Conservation (phyloP, 2,888 invertebrate genomes). For the Asteroscopus sphinx region DNA sequence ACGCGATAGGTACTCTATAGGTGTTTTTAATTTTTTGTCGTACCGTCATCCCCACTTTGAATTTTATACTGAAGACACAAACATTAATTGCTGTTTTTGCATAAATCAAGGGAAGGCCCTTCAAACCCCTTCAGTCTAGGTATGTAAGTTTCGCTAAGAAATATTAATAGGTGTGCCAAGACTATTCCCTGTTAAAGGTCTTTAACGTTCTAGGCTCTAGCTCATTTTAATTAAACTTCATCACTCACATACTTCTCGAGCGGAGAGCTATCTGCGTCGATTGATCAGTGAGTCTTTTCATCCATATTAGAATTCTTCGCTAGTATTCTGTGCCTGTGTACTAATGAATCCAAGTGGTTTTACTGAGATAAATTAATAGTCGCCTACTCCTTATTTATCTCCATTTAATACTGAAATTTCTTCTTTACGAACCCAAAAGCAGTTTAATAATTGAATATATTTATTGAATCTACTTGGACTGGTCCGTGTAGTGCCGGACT, state of each 20-base stretch:
- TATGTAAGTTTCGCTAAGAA: constrained; percentile 13
- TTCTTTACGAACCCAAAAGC: no score
- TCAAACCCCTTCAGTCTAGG: constrained; percentile 1
- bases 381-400: not conserved
- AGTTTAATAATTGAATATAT: no score
- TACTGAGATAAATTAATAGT: constrained; percentile 16
- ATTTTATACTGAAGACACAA: constrained; percentile 22
- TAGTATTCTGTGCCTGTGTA: not conserved
- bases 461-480: no score
- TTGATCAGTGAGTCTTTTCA: constrained; percentile 45
- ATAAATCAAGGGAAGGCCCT: constrained; percentile 14
- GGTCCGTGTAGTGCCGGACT: no score
- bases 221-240: constrained; percentile 56
- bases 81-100: no score
- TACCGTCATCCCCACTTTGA: no score
- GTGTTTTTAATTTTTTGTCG: no score
- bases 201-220: constrained; percentile 26
- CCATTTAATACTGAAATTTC: no score
- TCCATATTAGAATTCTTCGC: constrained; percentile 25
- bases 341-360: constrained; percentile 23
- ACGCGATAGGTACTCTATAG: no score
- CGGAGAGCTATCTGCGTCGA: constrained; percentile 41
- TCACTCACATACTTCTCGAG: constrained; percentile 37
- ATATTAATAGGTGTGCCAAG: constrained; percentile 12
- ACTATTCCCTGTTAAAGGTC: constrained; percentile 23